Evolutionary conservation across 2,113 vertebrate species (phyloP).

Genomic region (Sapayoa aenigma): DNA sequence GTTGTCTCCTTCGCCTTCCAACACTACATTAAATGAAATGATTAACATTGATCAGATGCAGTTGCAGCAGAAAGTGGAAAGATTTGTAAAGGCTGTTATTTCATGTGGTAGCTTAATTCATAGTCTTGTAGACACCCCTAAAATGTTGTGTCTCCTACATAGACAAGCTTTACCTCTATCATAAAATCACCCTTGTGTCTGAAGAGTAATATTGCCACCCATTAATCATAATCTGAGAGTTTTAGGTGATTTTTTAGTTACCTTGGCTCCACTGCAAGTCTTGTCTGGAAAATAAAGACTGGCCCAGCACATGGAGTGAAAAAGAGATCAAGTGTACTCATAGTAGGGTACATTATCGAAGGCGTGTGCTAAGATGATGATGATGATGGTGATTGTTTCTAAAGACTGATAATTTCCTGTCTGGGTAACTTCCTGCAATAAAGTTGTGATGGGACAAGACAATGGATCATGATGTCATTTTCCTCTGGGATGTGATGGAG

Average conservation of each 20-base stretch:
- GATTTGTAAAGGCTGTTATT: slow-evolving; percentile 28
- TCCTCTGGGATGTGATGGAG: neutral
- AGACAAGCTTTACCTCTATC: neutral
- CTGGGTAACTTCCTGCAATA: neutral
- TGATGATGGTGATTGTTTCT: neutral
- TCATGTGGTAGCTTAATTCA: neutral
- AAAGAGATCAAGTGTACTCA: neutral
- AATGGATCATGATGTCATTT: neutral
- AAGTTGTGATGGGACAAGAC: neutral
- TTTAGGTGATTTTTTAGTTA: neutral
- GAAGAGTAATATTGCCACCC: neutral
- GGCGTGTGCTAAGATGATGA: neutral
- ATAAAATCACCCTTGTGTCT: neutral
- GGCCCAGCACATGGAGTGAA: neutral
- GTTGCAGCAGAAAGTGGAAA: neutral
- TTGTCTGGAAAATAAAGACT: neutral
- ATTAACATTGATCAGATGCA: slow-evolving; percentile 32
- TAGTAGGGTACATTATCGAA: neutral
- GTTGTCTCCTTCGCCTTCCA: neutral
- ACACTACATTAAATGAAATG: slow-evolving; percentile 24
- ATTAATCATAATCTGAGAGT: neutral
- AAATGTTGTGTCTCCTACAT: neutral
- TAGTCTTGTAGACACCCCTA: neutral
- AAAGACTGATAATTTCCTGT: neutral
- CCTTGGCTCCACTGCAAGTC: neutral